Conservation (phyloP, 2,113 vertebrate genomes). For the Perccottus glenii region DNA sequence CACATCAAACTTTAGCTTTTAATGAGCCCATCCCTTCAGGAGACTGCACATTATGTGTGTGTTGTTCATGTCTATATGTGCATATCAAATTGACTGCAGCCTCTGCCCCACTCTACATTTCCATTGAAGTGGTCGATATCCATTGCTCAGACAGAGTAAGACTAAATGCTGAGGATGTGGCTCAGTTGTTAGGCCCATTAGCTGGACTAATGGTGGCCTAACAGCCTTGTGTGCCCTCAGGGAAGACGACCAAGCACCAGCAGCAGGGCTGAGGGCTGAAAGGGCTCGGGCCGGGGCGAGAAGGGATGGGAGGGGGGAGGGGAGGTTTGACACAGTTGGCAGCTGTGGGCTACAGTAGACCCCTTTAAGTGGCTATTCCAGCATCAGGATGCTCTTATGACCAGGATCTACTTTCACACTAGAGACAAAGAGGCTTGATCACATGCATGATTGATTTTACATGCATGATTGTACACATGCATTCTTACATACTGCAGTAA, state of each 20-base stretch:
- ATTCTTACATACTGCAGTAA: too few species aligned
- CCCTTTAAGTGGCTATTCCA: conserved; percentile 63
- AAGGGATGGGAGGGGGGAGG: neutral
- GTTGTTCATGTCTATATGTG: conserved; percentile 35
- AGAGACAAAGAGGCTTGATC: conserved; percentile 12
- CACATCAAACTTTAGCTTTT: conserved; percentile 15
- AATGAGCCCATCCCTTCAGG: conserved; percentile 15
- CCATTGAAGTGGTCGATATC: conserved; percentile 72
- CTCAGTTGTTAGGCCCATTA: conserved; percentile 70
- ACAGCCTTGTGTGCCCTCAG: conserved; percentile 63
- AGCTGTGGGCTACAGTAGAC: conserved; percentile 55
- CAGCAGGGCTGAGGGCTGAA: conserved; percentile 60
- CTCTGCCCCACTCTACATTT: conserved; percentile 42
- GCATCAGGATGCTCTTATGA: conserved; percentile 53
- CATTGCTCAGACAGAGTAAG: conserved; percentile 62
- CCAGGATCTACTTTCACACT: conserved; percentile 54
- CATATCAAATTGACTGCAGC: conserved; percentile 46
- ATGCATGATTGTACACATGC: too few species aligned
- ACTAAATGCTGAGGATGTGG: conserved; percentile 75
- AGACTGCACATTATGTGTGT: neutral
- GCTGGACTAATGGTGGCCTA: conserved; percentile 74
- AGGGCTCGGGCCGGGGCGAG: conserved; percentile 29
- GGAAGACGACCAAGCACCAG: conserved; percentile 67
- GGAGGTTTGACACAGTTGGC: conserved; percentile 39
- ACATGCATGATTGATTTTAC: neutral